Evolutionary conservation across 2,888 invertebrate genomes (phyloP).

Genomic region (Watsonalla cultraria): DNA sequence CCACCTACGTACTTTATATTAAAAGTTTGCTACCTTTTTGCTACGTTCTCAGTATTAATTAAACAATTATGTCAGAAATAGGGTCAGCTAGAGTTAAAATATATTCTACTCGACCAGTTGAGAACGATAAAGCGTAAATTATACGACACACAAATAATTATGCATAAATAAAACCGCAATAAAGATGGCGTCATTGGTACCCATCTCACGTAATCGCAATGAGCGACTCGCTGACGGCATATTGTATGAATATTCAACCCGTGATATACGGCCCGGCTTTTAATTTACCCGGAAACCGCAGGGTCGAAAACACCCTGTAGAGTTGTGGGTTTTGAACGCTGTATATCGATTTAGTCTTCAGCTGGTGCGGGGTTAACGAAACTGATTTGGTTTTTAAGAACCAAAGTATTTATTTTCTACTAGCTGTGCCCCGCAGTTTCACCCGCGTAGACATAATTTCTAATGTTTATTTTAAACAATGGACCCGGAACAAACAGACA

Average conservation of each 20-base stretch:
- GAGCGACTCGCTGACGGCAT: constrained; percentile 9
- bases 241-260: constrained; percentile 12
- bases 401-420: too few species aligned
- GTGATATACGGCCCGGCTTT: constrained; percentile 7
- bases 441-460: too few species aligned
- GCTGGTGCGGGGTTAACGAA: too few species aligned
- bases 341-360: too few species aligned
- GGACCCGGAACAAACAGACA: too few species aligned
- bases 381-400: too few species aligned
- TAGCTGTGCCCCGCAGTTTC: too few species aligned
- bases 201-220: constrained; percentile 10
- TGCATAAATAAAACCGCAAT: constrained; percentile 1
- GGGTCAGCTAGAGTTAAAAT: not conserved
- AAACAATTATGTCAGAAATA: too few species aligned
- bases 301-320: not conserved
- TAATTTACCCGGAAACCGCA: constrained; percentile 6
- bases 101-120: not conserved
- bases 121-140: not conserved
- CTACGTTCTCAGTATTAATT: too few species aligned
- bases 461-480: too few species aligned
- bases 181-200: constrained; percentile 5
- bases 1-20: too few species aligned
- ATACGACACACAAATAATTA: constrained; percentile 1
- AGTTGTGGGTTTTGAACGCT: not conserved
- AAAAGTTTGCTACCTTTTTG: too few species aligned